Conservation (phyloP, 1,140 invertebrate species). For the Cherax quadricarinatus region DNA sequence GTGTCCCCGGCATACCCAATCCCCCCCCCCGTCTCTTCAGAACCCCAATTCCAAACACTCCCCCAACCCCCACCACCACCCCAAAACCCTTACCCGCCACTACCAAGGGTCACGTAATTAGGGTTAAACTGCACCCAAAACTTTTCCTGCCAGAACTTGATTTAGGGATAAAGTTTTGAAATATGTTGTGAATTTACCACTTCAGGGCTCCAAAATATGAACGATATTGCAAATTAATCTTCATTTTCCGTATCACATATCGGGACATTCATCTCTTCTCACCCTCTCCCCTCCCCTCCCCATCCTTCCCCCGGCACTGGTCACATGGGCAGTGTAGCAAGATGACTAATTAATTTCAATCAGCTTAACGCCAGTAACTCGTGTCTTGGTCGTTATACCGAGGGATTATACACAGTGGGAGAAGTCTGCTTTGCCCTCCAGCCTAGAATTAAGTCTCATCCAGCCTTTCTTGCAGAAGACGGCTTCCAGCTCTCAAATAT, state of each 20-base stretch:
- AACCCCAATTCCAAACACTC: neutral
- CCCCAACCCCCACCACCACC: neutral
- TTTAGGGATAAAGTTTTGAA: conserved; percentile 10
- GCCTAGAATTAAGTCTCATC: too few species aligned
- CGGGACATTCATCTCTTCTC: neutral
- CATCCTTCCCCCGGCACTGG: neutral
- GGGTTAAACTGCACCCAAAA: conserved; percentile 1
- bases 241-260: conserved; percentile 7
- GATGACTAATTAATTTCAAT: neutral
- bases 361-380: neutral
- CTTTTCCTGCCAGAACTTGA: conserved; percentile 11
- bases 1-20: neutral
- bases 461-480: too few species aligned
- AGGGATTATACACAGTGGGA: neutral
- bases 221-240: conserved; percentile 2
- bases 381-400: neutral
- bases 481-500: too few species aligned
- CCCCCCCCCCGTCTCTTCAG: neutral
- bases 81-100: neutral
- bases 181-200: conserved; percentile 19
- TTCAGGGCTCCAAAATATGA: neutral
- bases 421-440: too few species aligned
- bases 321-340: neutral
- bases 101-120: conserved; percentile 2
- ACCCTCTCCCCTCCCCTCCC: too few species aligned